These are phyloP conservation scores for Drosophila prolongata DNA, from an alignment of 2,888 invertebrate genomes.

Conservation along the genomic window DNA sequence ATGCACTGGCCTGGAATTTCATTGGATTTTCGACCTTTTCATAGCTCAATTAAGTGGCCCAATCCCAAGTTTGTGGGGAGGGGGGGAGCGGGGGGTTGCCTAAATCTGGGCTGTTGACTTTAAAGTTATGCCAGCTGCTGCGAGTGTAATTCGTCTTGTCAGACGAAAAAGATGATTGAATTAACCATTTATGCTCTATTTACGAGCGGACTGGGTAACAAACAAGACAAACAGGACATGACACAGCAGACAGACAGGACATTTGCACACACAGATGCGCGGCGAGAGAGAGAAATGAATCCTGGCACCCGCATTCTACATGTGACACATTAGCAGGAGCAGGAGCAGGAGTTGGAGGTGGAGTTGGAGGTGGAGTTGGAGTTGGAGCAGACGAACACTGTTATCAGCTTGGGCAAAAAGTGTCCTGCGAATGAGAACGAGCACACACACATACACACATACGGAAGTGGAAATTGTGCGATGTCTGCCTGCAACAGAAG, in stretches of 20 bases:
- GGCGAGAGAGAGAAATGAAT: slow-evolving; percentile 27
- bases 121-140: slow-evolving; percentile 10
- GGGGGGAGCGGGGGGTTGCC: neutral
- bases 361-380: neutral
- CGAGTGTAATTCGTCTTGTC: slow-evolving; percentile 46
- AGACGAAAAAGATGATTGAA: slow-evolving; percentile 79
- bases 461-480: slow-evolving; percentile 65
- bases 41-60: slow-evolving; percentile 33
- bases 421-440: slow-evolving; percentile 64
- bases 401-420: slow-evolving; percentile 68
- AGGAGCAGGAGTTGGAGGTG: neutral
- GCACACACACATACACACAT: neutral
- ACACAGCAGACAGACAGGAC: slow-evolving; percentile 26
- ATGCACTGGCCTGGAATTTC: slow-evolving; percentile 11
- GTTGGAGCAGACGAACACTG: slow-evolving; percentile 38
- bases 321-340: slow-evolving; percentile 54
- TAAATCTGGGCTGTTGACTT: neutral
- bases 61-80: neutral
- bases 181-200: slow-evolving; percentile 82
- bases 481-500: slow-evolving; percentile 65
- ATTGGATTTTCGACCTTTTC: slow-evolving; percentile 19
- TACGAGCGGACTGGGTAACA: slow-evolving; percentile 42
- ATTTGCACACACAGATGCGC: neutral
- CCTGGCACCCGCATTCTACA: slow-evolving; percentile 65
- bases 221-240: slow-evolving; percentile 34